Conservation (phyloP, 1,140 invertebrate genomes). For the Phocides pigmalion region DNA sequence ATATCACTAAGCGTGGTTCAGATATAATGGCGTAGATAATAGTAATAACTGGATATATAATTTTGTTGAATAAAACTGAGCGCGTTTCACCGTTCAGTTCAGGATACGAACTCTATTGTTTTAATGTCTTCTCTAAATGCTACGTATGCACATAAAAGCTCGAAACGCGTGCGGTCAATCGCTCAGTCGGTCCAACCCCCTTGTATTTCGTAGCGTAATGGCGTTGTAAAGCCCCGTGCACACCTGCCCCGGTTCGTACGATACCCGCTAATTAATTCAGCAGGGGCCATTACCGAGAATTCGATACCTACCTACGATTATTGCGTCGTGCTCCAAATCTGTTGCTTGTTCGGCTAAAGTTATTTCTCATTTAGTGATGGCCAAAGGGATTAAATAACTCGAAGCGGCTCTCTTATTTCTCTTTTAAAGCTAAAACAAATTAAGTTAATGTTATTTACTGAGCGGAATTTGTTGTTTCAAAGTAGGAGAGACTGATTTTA, state of each 20-base stretch:
- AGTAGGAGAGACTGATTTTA: constrained; percentile 5
- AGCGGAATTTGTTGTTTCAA: background rate
- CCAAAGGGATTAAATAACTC: constrained; percentile 34
- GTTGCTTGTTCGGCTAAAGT: constrained; percentile 46
- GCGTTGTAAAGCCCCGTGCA: constrained; percentile 66
- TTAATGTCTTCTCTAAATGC: constrained; percentile 39
- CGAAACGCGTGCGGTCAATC: constrained; percentile 53
- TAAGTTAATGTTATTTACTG: constrained; percentile 24
- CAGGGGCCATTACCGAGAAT: constrained; percentile 62
- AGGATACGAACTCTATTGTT: constrained; percentile 14
- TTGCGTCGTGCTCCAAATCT: constrained; percentile 51
- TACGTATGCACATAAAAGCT: constrained; percentile 45
- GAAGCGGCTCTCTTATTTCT: constrained; percentile 23
- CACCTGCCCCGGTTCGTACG: constrained; percentile 66
- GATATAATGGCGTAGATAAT: constrained; percentile 44
- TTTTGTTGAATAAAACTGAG: constrained; percentile 5
- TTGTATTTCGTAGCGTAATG: constrained; percentile 66
- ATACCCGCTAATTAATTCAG: constrained; percentile 75
- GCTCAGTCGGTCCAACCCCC: constrained; percentile 56
- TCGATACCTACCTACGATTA: constrained; percentile 63
- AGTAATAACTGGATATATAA: constrained; percentile 1
- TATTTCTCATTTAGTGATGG: constrained; percentile 44
- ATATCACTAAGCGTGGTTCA: constrained; percentile 59
- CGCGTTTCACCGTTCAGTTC: constrained; percentile 1
- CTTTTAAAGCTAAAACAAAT: constrained; percentile 19